Conservation (phyloP, 1,140 invertebrate genomes). For the Megalopta genalis region DNA sequence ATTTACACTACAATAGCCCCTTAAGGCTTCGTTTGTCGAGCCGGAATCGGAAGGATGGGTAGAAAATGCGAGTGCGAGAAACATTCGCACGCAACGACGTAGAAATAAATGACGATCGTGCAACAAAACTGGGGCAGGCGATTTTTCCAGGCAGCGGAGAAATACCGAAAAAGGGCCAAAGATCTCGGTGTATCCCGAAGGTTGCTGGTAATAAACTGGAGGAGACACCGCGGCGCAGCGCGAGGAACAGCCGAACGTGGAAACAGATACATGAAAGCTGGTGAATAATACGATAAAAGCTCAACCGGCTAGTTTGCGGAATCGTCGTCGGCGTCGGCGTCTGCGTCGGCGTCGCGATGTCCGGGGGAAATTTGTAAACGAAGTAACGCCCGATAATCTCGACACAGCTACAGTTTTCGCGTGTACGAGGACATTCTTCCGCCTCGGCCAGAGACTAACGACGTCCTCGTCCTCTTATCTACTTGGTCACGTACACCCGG, state of each 20-base stretch:
- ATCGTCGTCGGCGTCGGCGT: too few relatives aligned
- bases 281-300: conserved; percentile 61
- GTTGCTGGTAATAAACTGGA: background rate
- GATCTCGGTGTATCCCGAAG: conserved; percentile 15
- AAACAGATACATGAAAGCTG: conserved; percentile 33
- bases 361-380: conserved; percentile 69
- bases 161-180: background rate
- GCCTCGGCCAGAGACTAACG: conserved; percentile 76
- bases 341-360: background rate
- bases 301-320: background rate
- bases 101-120: too few relatives aligned
- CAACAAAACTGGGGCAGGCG: background rate
- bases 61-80: too few relatives aligned
- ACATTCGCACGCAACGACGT: too few relatives aligned
- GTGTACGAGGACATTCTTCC: conserved; percentile 77
- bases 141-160: background rate
- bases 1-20: too few relatives aligned
- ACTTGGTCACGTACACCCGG: conserved; percentile 74
- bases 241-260: background rate
- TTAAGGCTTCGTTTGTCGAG: too few relatives aligned
- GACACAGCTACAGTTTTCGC: conserved; percentile 69
- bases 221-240: background rate
- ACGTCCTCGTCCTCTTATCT: conserved; percentile 77
- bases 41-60: too few relatives aligned
- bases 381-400: conserved; percentile 66